Evolutionary conservation across 1,140 invertebrate species (phyloP), one percentile per base, ranked within the genome.

Genomic region (Radopholus similis): DNA sequence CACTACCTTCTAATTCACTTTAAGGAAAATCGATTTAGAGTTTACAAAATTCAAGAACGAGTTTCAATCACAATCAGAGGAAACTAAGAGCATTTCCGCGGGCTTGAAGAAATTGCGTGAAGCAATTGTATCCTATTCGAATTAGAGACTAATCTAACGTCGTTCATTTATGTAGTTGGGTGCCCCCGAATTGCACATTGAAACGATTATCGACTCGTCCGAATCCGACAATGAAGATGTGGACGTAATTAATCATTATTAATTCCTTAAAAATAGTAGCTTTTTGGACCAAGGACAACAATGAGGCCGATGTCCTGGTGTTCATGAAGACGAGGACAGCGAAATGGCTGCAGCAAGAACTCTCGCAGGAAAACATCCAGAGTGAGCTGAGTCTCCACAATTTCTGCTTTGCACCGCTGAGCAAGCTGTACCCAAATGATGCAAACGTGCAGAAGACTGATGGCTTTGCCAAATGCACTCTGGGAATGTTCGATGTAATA

Each of bases 161-260:
- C n/a, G 18, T 47, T 62, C 62, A 4, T 28, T 44, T 44, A 28
- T 23, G 30, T 15, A 68, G 28, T 53, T 34, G 44, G 37, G 54
- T 11, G 37, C 40, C 4, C 40, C 35, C 9, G 34, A 54, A 38
- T 49, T 68, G n/a, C 28, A 49, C 2, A 37, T 64, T 26, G 66
- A 68, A 55, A 68, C 44, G 30, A 32, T 68, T 37, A n/a, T 68
- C 1, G 66, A 68, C 55, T 67, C 62, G 8, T 69, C 56, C 1
- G 47, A 68, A 15, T 68, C 66, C 0, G 66, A 66, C 35, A 28
- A 32, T 9, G 64, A 66, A 11, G 47, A 35, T 21, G 21, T 54
- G 13, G 30, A 51, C n/a, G 47, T 28, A 23, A 9, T 26, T 32
- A n/a, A n/a, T n/a, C n/a, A n/a, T 66, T 0, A 15, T n/a, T 8